phyloP scores from a whole-genome alignment of 1,140 invertebrate genomes.

The Pachyrhynchus sulphureomaculatus region DNA sequence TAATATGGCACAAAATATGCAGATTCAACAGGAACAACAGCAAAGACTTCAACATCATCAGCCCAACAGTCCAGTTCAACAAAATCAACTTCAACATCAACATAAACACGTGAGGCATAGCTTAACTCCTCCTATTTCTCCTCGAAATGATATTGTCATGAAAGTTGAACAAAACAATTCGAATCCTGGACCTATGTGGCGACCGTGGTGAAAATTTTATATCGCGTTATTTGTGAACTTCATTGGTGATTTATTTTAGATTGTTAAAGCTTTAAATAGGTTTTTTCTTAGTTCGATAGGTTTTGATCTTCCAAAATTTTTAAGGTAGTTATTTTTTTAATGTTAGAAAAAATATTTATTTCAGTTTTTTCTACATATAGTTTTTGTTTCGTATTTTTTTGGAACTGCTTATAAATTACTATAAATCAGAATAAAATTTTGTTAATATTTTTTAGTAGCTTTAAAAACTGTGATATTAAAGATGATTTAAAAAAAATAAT shows the following conservation, averaged over 20 bases:
- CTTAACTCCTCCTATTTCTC: constrained; percentile 43
- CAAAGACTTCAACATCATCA: constrained; percentile 9
- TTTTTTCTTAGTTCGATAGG: constrained; percentile 14
- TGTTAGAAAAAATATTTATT: no score
- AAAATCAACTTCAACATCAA: constrained; percentile 6
- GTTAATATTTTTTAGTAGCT: constrained; percentile 17
- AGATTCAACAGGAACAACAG: constrained; percentile 18
- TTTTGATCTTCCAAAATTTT: constrained; percentile 29
- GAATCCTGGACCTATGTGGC: constrained; percentile 44
- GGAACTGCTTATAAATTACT: not conserved
- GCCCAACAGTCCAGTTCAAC: constrained; percentile 29
- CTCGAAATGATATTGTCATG: constrained; percentile 18
- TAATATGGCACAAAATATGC: constrained; percentile 36
- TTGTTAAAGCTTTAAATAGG: constrained; percentile 21
- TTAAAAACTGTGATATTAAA: not conserved
- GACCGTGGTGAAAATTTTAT: constrained; percentile 47
- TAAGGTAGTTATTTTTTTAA: no score
- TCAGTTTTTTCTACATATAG: no score
- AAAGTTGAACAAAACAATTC: constrained; percentile 18
- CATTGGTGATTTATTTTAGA: not conserved
- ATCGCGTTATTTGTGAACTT: no score
- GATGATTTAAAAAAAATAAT: no score
- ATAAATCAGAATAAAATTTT: no score
- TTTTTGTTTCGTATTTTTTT: no score
- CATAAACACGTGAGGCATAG: constrained; percentile 4